These are phyloP conservation scores for Trichomalopsis sarcophagae DNA, from an alignment of 1,140 invertebrate genomes.

Conservation along the genomic window DNA sequence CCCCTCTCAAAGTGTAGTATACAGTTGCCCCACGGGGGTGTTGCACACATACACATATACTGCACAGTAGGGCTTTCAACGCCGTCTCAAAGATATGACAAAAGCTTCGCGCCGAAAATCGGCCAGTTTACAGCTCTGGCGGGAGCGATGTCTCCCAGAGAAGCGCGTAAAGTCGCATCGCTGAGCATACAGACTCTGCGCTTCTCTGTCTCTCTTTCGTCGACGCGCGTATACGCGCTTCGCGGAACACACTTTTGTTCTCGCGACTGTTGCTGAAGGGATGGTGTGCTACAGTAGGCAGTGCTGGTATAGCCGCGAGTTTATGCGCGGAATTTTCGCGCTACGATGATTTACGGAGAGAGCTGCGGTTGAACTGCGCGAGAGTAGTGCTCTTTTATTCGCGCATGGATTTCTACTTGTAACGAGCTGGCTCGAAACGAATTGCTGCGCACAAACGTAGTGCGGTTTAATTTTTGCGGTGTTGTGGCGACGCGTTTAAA, in stretches of 20 bases:
- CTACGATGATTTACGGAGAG: constrained; percentile 2
- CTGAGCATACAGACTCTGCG: background rate
- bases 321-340: constrained; percentile 19
- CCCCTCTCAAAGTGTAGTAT: background rate
- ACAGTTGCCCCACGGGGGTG: background rate
- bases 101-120: constrained; percentile 12
- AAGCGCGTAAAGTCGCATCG: background rate
- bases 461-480: no score
- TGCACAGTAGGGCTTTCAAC: no score
- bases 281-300: no score
- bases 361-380: constrained; percentile 17
- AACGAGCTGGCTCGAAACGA: background rate
- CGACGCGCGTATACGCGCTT: no score
- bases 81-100: background rate
- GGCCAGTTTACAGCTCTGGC: background rate
- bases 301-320: background rate
- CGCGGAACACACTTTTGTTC: background rate
- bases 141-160: background rate
- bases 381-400: background rate
- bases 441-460: background rate
- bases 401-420: background rate
- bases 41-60: background rate
- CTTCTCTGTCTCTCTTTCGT: background rate
- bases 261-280: background rate
- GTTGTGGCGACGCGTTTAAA: no score